Percentiles rank a stretch among this genome's conserved stretches.
These are phyloP conservation scores for Hipparchia semele DNA, from an alignment of 2,888 invertebrate genomes.

Conservation along the genomic window DNA sequence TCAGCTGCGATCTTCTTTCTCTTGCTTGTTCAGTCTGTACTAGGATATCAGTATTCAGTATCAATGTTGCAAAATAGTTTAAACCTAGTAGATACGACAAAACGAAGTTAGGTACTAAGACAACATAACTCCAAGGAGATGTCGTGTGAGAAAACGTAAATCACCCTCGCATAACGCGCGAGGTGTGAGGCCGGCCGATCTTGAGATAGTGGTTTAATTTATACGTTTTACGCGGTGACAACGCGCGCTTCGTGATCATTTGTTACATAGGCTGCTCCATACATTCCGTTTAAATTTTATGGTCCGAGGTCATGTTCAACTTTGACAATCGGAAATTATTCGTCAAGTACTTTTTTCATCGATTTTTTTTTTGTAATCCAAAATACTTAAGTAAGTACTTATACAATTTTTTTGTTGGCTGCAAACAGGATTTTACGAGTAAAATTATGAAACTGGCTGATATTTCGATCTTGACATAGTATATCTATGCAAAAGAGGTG, in stretches of 20 bases:
- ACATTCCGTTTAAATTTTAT: conserved; percentile 39
- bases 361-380: not conserved
- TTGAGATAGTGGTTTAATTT: conserved; percentile 78
- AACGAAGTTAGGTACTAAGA: conserved; percentile 25
- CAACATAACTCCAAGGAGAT: conserved; percentile 39
- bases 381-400: not conserved
- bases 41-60: no score
- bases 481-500: not conserved
- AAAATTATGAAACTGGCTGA: not conserved
- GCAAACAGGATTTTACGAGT: not conserved
- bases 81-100: conserved; percentile 19
- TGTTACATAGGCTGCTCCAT: conserved; percentile 55
- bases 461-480: not conserved
- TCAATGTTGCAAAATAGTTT: conserved; percentile 3
- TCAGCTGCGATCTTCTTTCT: no score
- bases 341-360: not conserved
- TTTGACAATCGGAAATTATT: conserved; percentile 20
- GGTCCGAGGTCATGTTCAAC: conserved; percentile 20
- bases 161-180: conserved; percentile 75
- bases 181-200: conserved; percentile 82
- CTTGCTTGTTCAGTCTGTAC: no score
- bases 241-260: conserved; percentile 59
- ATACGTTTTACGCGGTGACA: conserved; percentile 81
- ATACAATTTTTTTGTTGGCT: not conserved
- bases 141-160: conserved; percentile 71